These are phyloP conservation scores for Geococcyx californianus DNA, from an alignment of 2,113 vertebrate genomes.

Conservation along the genomic window DNA sequence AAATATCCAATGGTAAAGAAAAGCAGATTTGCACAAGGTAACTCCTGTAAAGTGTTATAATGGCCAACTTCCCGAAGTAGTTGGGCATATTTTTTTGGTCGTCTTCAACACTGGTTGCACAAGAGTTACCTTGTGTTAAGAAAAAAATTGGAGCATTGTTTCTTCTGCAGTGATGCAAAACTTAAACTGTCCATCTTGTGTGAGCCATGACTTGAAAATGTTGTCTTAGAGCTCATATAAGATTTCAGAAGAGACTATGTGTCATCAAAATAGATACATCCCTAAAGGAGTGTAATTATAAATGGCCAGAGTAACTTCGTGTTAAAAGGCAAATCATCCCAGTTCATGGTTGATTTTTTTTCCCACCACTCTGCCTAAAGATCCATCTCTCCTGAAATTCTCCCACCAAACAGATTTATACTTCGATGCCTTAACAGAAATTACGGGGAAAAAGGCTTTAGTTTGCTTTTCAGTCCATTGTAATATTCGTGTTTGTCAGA, in stretches of 20 bases:
- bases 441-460: background rate
- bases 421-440: background rate
- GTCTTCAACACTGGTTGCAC: background rate
- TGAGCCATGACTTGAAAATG: background rate
- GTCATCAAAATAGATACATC: background rate
- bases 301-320: background rate
- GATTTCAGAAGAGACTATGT: background rate
- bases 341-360: background rate
- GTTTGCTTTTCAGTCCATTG: background rate
- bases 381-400: background rate
- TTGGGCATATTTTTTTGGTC: background rate
- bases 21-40: background rate
- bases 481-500: background rate
- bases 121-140: background rate
- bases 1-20: background rate
- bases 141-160: rapidly evolving
- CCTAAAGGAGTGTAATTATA: background rate
- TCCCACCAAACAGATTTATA: background rate
- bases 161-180: background rate
- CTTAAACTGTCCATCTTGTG: background rate
- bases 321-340: background rate
- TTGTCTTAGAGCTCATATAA: background rate
- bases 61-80: background rate
- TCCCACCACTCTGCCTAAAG: background rate
- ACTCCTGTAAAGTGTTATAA: rapidly evolving